These are phyloP conservation scores for Drosophila azteca DNA, from an alignment of 1,140 invertebrate species.

Conservation along the genomic window DNA sequence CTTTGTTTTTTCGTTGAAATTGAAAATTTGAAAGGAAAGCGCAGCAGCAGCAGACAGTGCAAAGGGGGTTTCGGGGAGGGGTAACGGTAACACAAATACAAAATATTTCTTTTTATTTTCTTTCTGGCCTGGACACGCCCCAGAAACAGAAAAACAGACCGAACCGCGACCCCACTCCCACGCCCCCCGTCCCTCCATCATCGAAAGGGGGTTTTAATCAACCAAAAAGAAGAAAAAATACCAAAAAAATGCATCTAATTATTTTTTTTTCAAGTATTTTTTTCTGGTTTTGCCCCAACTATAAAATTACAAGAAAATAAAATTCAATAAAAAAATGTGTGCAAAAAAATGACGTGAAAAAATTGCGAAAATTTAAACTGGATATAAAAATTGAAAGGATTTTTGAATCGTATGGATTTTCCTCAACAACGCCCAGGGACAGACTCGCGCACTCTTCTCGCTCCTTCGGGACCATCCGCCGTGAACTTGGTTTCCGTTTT, in stretches of 20 bases:
- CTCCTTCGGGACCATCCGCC: no score
- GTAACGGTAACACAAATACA: neutral
- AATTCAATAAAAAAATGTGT: no score
- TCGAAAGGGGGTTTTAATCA: neutral
- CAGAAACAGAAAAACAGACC: no score
- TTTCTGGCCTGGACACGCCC: constrained; percentile 35
- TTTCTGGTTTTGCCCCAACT: constrained; percentile 6
- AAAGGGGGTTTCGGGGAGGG: neutral
- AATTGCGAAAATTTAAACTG: no score
- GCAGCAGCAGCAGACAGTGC: no score
- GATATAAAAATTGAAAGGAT: no score
- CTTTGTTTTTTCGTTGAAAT: neutral
- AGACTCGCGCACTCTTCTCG: no score
- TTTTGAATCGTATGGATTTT: no score
- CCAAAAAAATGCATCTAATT: neutral
- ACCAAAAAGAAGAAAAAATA: constrained; percentile 17
- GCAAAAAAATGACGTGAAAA: no score
- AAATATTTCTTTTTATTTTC: neutral
- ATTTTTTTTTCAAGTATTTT: constrained; percentile 1
- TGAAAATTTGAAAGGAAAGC: constrained; percentile 4
- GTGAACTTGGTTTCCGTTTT: no score
- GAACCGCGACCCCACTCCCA: neutral
- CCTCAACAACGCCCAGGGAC: no score
- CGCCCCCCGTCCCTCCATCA: constrained; percentile 40
- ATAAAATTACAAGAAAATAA: no score